phyloP scores from a whole-genome alignment of 2,113 vertebrate species.

The Synodontis membranacea region DNA sequence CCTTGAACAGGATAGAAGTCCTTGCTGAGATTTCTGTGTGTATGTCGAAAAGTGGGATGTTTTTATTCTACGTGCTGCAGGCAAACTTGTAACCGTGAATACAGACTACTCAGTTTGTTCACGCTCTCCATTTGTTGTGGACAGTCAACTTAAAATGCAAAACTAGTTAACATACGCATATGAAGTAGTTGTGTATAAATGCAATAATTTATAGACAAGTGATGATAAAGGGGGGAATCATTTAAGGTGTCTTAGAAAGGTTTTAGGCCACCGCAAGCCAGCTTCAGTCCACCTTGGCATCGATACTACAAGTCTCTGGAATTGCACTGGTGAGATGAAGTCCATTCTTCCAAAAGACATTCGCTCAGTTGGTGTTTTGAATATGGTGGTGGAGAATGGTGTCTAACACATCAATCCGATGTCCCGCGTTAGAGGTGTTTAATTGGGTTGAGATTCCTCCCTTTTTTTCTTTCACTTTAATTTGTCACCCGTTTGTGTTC shows the following conservation, averaged over 20 bases:
- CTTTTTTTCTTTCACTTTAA: not conserved
- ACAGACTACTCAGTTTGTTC: not conserved
- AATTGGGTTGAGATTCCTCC: not conserved
- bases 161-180: not conserved
- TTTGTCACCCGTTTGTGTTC: not conserved
- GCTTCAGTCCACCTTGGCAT: not conserved
- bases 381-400: not conserved
- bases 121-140: not conserved
- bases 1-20: constrained; percentile 15
- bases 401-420: not conserved
- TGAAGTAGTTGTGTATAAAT: not conserved
- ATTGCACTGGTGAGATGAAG: not conserved
- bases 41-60: not conserved
- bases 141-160: not conserved
- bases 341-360: not conserved
- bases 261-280: not conserved
- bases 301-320: not conserved
- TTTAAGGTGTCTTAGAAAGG: not conserved
- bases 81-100: not conserved
- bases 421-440: not conserved
- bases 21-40: constrained; percentile 21
- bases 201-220: not conserved
- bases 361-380: not conserved
- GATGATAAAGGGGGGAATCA: not conserved
- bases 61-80: not conserved